Percentiles rank a stretch among this genome's conserved stretches.
Conservation (phyloP, 1,140 invertebrate species). For the Cydia amplana region DNA sequence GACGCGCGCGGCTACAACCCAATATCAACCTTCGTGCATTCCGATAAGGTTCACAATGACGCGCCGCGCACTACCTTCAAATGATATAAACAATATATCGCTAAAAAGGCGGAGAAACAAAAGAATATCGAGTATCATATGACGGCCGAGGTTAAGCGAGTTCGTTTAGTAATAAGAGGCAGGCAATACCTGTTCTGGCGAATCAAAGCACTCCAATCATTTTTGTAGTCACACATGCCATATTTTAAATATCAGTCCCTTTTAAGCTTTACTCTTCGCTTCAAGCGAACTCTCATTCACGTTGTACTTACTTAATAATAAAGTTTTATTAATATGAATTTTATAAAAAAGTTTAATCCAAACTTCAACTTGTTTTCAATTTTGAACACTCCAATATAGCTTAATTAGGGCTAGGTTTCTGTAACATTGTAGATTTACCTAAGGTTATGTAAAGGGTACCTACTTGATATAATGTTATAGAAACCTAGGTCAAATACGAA, state of each 20-base stretch:
- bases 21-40: too few relatives aligned
- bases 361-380: constrained; percentile 23
- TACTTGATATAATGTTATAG: not conserved
- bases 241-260: constrained; percentile 23
- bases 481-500: not conserved
- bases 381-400: constrained; percentile 18
- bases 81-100: too few relatives aligned
- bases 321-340: constrained; percentile 22
- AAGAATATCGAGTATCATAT: too few relatives aligned
- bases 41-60: too few relatives aligned
- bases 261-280: constrained; percentile 20
- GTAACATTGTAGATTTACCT: not conserved
- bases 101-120: too few relatives aligned
- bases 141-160: too few relatives aligned
- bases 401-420: not conserved
- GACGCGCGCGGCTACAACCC: too few relatives aligned
- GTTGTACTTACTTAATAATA: constrained; percentile 20
- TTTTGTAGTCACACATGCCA: constrained; percentile 14
- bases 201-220: not conserved
- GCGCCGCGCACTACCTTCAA: too few relatives aligned
- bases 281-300: constrained; percentile 24
- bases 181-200: too few relatives aligned
- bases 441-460: not conserved
- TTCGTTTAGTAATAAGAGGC: too few relatives aligned
- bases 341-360: constrained; percentile 8